Conservation (phyloP, 2,113 vertebrate genomes). For the Coreoperca whiteheadi region DNA sequence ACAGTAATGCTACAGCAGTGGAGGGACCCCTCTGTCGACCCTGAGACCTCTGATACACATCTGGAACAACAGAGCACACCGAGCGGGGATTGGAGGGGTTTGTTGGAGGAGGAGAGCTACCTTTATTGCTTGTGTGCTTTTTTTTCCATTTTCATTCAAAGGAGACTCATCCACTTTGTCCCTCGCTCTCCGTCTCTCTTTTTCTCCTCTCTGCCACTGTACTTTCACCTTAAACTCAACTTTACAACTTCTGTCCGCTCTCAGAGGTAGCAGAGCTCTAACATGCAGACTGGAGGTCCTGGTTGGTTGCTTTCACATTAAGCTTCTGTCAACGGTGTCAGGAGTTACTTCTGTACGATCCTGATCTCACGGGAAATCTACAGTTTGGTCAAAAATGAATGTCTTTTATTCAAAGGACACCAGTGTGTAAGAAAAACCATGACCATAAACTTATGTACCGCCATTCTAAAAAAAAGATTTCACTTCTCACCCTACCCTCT, state of each 20-base stretch:
- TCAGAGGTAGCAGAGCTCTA: conserved; percentile 21
- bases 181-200: conserved; percentile 24
- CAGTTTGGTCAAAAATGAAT: no score
- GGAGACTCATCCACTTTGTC: conserved; percentile 36
- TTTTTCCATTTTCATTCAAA: conserved; percentile 58
- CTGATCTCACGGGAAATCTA: conserved; percentile 14
- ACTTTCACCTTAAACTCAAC: conserved; percentile 50
- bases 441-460: not conserved
- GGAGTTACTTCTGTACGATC: conserved; percentile 18
- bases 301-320: conserved; percentile 33
- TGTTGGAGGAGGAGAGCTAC: conserved; percentile 23
- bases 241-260: conserved; percentile 35
- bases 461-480: not conserved
- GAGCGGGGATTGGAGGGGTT: conserved; percentile 43
- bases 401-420: not conserved
- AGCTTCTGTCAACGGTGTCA: conserved; percentile 20
- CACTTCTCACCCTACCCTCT: not conserved
- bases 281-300: conserved; percentile 20
- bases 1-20: conserved; percentile 78
- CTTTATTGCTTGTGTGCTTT: conserved; percentile 29
- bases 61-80: conserved; percentile 76
- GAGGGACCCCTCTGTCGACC: conserved; percentile 80
- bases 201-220: conserved; percentile 35
- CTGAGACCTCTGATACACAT: conserved; percentile 82
- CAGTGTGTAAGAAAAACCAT: not conserved